Conservation (phyloP, 1,140 invertebrate genomes). For the Drosophila grimshawi region DNA sequence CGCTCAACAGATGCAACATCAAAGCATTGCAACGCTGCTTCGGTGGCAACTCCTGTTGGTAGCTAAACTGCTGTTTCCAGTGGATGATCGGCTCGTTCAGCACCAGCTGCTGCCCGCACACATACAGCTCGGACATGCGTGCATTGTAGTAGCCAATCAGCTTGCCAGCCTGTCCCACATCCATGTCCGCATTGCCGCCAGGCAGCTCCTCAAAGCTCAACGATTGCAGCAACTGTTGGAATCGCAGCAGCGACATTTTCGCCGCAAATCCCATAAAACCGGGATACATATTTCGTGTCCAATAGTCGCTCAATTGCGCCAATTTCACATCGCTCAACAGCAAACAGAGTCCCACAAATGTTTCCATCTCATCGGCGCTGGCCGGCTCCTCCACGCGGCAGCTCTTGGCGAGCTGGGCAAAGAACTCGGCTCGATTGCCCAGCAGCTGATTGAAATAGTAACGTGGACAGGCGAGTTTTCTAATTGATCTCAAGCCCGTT, state of each 20-base stretch:
- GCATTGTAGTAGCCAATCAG: conserved; percentile 59
- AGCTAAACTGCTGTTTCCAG: conserved; percentile 65
- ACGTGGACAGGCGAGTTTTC: conserved; percentile 43
- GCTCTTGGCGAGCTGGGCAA: conserved; percentile 38
- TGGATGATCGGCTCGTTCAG: conserved; percentile 63
- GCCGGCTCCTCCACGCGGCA: conserved; percentile 36
- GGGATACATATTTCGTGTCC: conserved; percentile 37
- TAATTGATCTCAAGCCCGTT: conserved; percentile 15
- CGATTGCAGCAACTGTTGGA: conserved; percentile 43
- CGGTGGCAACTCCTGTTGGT: conserved; percentile 42
- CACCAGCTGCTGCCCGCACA: conserved; percentile 61
- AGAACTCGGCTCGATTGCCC: conserved; percentile 59
- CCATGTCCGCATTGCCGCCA: not conserved
- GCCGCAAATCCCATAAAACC: conserved; percentile 57
- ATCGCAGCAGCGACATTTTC: conserved; percentile 57
- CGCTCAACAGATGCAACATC: conserved; percentile 58
- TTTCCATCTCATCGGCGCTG: conserved; percentile 63
- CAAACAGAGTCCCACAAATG: conserved; percentile 58
- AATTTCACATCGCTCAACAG: conserved; percentile 62
- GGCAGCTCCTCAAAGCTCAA: conserved; percentile 51
- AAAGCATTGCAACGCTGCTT: conserved; percentile 59
- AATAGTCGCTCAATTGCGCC: conserved; percentile 52
- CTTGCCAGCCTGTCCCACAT: conserved; percentile 22
- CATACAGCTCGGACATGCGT: conserved; percentile 59
- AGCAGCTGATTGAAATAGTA: conserved; percentile 64